Conservation (phyloP, 2,797 vertebrate species). For the Apogon talboti region DNA sequence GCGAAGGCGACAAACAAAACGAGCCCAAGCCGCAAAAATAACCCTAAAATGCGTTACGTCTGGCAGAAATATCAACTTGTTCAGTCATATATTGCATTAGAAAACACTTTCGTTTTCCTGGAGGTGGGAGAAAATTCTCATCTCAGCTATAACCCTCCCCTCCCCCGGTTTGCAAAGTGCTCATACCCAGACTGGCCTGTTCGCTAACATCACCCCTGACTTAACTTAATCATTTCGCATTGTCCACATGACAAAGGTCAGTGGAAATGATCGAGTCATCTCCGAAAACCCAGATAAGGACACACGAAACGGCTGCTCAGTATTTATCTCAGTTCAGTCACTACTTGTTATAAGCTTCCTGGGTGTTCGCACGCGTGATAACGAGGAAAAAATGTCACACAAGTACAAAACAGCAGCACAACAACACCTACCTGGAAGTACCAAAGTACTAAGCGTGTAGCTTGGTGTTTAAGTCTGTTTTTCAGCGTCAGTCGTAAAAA, state of each 20-base stretch:
- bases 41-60: slow-evolving; percentile 30
- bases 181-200: slow-evolving; percentile 75
- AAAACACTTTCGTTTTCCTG: slow-evolving; percentile 83
- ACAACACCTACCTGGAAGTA: slow-evolving; percentile 75
- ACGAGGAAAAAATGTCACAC: slow-evolving; percentile 42
- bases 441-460: slow-evolving; percentile 40
- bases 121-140: slow-evolving; percentile 64
- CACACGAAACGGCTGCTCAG: slow-evolving; percentile 26
- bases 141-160: slow-evolving; percentile 73
- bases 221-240: slow-evolving; percentile 62
- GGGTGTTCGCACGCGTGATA: slow-evolving; percentile 76
- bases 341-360: slow-evolving; percentile 82
- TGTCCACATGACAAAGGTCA: slow-evolving; percentile 45
- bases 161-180: slow-evolving; percentile 81
- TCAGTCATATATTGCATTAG: slow-evolving; percentile 62
- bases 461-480: slow-evolving; percentile 42
- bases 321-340: slow-evolving; percentile 52
- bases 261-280: slow-evolving; percentile 13
- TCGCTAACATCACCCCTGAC: slow-evolving; percentile 61
- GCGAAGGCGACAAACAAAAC: slow-evolving; percentile 45
- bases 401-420: slow-evolving; percentile 17
- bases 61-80: slow-evolving; percentile 62
- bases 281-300: slow-evolving; percentile 24
- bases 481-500: slow-evolving; percentile 56
- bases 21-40: slow-evolving; percentile 33